Evolutionary conservation across 2,888 invertebrate species (phyloP).

Genomic region (Clivina fossor): DNA sequence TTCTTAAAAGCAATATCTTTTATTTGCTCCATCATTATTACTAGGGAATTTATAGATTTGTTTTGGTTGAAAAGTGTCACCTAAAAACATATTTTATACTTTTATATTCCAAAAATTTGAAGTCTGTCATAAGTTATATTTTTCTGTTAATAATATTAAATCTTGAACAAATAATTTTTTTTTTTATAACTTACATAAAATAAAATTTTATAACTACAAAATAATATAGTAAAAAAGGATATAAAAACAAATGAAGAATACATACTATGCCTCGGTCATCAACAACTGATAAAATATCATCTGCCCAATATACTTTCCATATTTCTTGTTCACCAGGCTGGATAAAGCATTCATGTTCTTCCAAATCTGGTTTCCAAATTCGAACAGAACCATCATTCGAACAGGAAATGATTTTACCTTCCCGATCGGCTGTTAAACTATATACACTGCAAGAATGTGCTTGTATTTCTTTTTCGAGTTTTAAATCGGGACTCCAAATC

Average conservation of each 20-base stretch:
- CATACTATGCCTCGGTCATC: conserved; percentile 66
- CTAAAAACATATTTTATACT: conserved; percentile 2
- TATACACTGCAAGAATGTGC: conserved; percentile 65
- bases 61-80: conserved; percentile 10
- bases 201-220: neutral
- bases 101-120: too few species aligned
- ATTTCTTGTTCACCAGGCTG: conserved; percentile 53
- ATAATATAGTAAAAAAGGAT: too few species aligned
- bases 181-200: neutral
- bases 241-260: conserved; percentile 34
- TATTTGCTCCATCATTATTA: conserved; percentile 64
- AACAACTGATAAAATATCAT: conserved; percentile 58
- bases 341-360: conserved; percentile 45
- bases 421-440: conserved; percentile 59
- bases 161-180: neutral
- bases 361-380: conserved; percentile 58
- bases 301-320: conserved; percentile 50
- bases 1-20: conserved; percentile 61
- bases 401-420: conserved; percentile 59
- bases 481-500: conserved; percentile 56
- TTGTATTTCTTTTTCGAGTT: conserved; percentile 51
- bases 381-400: conserved; percentile 66
- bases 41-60: too few species aligned
- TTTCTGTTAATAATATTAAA: too few species aligned
- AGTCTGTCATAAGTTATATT: too few species aligned